Evolutionary conservation across 2,797 vertebrate genomes (phyloP).

Genomic region (Myotis planiceps): DNA sequence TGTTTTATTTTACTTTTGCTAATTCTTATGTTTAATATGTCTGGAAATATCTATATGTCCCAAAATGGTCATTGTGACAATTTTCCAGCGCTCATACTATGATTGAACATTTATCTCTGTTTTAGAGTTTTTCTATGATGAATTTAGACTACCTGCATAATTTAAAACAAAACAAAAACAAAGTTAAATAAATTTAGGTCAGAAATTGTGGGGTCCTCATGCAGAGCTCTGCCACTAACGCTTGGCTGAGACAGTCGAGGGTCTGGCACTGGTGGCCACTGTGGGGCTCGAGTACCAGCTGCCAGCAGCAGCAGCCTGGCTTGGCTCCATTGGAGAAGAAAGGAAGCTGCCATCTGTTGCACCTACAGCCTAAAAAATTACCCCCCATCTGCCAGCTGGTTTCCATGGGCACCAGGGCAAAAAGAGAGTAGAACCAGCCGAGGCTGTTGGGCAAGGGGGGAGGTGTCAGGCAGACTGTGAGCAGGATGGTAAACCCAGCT

Average conservation of each 20-base stretch:
- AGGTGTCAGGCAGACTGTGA: not conserved
- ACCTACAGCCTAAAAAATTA: not conserved
- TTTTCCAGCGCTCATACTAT: not conserved
- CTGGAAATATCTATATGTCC: not conserved
- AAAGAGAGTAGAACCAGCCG: not conserved
- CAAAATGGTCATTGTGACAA: not conserved
- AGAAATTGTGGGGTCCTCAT: not conserved
- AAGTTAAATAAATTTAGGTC: not conserved
- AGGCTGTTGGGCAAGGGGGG: not conserved
- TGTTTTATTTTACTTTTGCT: not conserved
- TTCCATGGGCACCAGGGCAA: not conserved
- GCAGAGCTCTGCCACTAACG: not conserved
- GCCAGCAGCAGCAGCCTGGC: not conserved
- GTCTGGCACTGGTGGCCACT: not conserved
- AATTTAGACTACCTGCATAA: not conserved
- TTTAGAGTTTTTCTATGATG: not conserved
- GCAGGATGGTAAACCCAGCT: not conserved
- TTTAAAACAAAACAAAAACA: not conserved
- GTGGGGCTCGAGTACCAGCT: not conserved
- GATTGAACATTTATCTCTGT: not conserved
- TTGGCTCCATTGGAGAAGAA: not conserved
- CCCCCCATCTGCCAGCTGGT: not conserved
- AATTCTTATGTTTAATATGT: not conserved
- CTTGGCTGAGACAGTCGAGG: not conserved
- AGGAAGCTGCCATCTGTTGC: slow-evolving; percentile 37